Conservation (phyloP, 1,140 invertebrate genomes). For the Thalassaphorura encarpata region DNA sequence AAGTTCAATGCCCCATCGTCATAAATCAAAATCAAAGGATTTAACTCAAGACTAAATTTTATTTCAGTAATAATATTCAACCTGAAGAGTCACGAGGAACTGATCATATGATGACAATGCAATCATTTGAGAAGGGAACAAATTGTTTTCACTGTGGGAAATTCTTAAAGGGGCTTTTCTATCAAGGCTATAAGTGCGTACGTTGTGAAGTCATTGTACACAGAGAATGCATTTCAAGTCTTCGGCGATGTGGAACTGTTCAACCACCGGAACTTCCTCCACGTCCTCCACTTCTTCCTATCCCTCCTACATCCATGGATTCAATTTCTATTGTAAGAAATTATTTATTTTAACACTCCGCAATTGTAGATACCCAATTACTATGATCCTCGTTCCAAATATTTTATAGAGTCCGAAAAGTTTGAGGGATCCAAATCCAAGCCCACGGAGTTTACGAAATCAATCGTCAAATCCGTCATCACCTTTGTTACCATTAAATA, state of each 20-base stretch:
- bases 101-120: conserved; percentile 66
- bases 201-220: conserved; percentile 22
- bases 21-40: conserved; percentile 21
- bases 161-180: conserved; percentile 64
- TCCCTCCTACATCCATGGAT: conserved; percentile 7
- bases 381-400: neutral
- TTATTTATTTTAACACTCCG: neutral
- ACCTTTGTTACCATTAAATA: too few relatives aligned
- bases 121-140: conserved; percentile 71
- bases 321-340: conserved; percentile 1
- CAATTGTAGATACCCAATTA: too few relatives aligned
- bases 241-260: conserved; percentile 26
- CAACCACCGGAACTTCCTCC: conserved; percentile 33
- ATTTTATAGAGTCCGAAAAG: conserved; percentile 13
- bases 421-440: neutral
- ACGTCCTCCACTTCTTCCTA: conserved; percentile 25
- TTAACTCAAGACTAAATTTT: neutral
- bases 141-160: conserved; percentile 74
- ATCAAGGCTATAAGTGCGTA: conserved; percentile 65
- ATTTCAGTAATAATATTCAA: conserved; percentile 53
- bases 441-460: too few relatives aligned
- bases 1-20: conserved; percentile 38
- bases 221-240: conserved; percentile 17
- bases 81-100: conserved; percentile 63
- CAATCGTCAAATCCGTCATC: neutral